Conservation (phyloP, 2,113 vertebrate genomes). For the Nymphicus hollandicus region DNA sequence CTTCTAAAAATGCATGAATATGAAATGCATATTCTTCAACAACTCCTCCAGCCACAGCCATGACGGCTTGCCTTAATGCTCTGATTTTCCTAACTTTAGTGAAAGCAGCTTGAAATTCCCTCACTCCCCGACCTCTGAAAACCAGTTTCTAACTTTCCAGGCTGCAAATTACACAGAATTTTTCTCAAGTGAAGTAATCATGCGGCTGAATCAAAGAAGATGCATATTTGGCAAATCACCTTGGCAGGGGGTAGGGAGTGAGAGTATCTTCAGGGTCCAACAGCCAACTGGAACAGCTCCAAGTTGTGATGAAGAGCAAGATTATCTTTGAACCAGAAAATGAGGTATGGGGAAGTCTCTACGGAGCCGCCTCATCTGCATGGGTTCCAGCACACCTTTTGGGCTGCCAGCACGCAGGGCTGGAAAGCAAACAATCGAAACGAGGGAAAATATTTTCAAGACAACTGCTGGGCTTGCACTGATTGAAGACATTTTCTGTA, state of each 20-base stretch:
- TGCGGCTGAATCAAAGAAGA: neutral
- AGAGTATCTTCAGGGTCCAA: neutral
- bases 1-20: neutral
- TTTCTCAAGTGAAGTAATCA: neutral
- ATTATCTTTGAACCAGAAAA: neutral
- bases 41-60: neutral
- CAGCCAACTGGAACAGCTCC: neutral
- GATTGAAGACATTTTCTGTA: neutral
- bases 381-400: neutral
- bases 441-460: neutral
- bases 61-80: neutral
- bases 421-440: neutral
- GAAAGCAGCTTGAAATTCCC: neutral
- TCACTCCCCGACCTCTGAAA: neutral
- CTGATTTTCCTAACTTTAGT: neutral
- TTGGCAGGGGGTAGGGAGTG: neutral
- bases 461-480: neutral
- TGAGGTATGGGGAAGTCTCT: neutral
- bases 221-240: neutral
- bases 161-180: neutral
- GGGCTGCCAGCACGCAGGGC: neutral
- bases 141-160: neutral
- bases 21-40: neutral
- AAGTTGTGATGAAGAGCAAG: neutral
- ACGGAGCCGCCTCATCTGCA: neutral